These are phyloP conservation scores for Riptortus pedestris DNA, from an alignment of 1,140 invertebrate species.

Conservation along the genomic window DNA sequence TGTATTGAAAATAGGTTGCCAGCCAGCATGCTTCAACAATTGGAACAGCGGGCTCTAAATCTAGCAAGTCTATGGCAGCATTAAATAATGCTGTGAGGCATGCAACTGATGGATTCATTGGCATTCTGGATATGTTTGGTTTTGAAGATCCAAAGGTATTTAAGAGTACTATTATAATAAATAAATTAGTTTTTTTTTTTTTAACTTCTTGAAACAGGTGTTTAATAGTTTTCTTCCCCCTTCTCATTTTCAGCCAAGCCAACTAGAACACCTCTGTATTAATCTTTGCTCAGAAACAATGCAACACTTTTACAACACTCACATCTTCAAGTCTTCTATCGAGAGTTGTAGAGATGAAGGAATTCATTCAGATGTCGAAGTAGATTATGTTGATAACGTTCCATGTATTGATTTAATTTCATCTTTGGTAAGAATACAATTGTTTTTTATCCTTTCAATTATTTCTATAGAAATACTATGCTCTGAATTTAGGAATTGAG, in stretches of 20 bases:
- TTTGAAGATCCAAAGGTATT: constrained; percentile 76
- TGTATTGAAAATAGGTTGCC: too few relatives aligned
- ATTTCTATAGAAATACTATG: background rate
- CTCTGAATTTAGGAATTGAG: background rate
- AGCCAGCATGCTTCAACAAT: constrained; percentile 81
- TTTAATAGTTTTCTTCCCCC: background rate
- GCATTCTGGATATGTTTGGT: constrained; percentile 91
- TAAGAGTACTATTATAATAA: too few relatives aligned
- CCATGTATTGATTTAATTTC: constrained; percentile 92
- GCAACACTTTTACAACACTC: constrained; percentile 95
- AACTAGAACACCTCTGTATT: constrained; percentile 86
- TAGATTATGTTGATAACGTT: constrained; percentile 91
- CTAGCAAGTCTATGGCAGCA: constrained; percentile 66
- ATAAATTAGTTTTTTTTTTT: too few relatives aligned
- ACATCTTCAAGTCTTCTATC: constrained; percentile 88
- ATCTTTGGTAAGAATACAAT: constrained; percentile 53
- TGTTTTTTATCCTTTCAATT: background rate
- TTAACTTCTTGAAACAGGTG: background rate
- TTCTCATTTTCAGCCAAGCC: constrained; percentile 50
- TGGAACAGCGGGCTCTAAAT: constrained; percentile 74
- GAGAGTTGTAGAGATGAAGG: constrained; percentile 90
- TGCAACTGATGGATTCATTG: constrained; percentile 90
- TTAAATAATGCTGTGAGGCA: constrained; percentile 77
- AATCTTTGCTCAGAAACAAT: constrained; percentile 93
- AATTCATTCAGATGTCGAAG: constrained; percentile 78